Base-by-base conservation (phyloP, 2,797 vertebrate genomes). In the Aythya fuligula region DNA sequence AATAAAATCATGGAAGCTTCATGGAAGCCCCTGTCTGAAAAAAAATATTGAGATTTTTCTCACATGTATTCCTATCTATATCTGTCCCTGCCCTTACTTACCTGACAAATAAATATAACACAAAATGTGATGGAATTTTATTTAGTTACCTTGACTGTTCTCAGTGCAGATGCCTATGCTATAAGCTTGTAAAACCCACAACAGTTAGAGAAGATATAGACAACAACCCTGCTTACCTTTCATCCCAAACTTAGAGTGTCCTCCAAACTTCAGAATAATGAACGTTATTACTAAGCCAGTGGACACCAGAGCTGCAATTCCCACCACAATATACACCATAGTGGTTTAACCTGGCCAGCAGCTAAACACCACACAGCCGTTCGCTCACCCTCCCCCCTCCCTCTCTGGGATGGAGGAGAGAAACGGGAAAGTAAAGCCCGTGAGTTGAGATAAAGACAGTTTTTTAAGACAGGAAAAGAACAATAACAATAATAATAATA, bases 171-270 rank as follows among this genome's bases (percentile, higher is more conserved):
- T 57, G 34, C 19, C 60, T 30, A 57, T 45, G 30, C 32, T 58
- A 62, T 38, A 43, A 70, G 49, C 6, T 41, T 53, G 32, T 53
- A 20, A 49, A 54, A 45, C 25, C 53, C 49, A 41, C 27, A 49
- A 38, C 21, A 62, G 61, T 34, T 27, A 71, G n/a, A 27, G 27
- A 43, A 39, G 71, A 58, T 38, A 60, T 83, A 92, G 53, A 76
- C 95, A 96, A 83, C 13, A 92, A 69, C 51, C 38, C 70, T 84
- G 97, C 98, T 98, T 99, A 99, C 99, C 99, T 99, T 99, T 99
- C 98, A 99, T 99, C 97, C 99, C 99, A 97, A 99, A 99, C 97
- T 99, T 99, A 38, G 38, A 87, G 96, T 99, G 99, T 91, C 98
- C 98, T 92, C 99, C 99, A 96, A 99, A 98, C 97, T 99, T 99